These are phyloP conservation scores for Temnothorax longispinosus DNA, from an alignment of 1,140 invertebrate species.

Conservation along the genomic window DNA sequence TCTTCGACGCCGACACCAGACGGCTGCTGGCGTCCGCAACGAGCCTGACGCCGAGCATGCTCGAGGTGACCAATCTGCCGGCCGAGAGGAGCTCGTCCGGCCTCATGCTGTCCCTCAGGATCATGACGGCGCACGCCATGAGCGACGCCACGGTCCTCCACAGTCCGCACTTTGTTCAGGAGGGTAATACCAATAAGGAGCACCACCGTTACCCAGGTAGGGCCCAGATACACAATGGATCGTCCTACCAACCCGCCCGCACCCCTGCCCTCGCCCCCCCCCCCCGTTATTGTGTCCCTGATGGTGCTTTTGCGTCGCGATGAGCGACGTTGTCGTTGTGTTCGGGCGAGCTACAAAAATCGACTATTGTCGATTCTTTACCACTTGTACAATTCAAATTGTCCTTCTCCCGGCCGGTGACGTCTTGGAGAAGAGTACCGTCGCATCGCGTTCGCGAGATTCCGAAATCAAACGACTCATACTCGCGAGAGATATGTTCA, in stretches of 20 bases:
- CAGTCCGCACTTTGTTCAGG: constrained; percentile 80
- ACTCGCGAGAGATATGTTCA: not conserved
- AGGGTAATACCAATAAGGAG: constrained; percentile 83
- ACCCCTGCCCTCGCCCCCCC: not conserved
- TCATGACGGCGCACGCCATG: constrained; percentile 85
- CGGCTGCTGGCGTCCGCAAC: constrained; percentile 85
- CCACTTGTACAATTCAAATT: not conserved
- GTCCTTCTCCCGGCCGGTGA: not conserved
- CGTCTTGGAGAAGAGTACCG: not conserved
- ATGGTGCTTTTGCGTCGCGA: constrained; percentile 23
- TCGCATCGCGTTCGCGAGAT: constrained; percentile 13
- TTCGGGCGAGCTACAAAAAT: not conserved
- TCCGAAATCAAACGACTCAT: not conserved
- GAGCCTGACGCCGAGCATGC: constrained; percentile 84
- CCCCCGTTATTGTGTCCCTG: not conserved
- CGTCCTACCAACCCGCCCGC: constrained; percentile 17
- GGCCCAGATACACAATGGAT: constrained; percentile 72
- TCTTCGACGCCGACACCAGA: constrained; percentile 86
- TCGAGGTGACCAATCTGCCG: constrained; percentile 85
- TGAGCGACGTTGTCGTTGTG: not conserved
- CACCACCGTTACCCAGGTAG: constrained; percentile 83
- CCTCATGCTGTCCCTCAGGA: constrained; percentile 85
- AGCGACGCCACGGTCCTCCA: constrained; percentile 87
- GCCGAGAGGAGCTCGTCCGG: constrained; percentile 83
- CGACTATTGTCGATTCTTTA: not conserved